Evolutionary conservation across 2,113 vertebrate genomes (phyloP).

Genomic region (Muscicapa adusta): DNA sequence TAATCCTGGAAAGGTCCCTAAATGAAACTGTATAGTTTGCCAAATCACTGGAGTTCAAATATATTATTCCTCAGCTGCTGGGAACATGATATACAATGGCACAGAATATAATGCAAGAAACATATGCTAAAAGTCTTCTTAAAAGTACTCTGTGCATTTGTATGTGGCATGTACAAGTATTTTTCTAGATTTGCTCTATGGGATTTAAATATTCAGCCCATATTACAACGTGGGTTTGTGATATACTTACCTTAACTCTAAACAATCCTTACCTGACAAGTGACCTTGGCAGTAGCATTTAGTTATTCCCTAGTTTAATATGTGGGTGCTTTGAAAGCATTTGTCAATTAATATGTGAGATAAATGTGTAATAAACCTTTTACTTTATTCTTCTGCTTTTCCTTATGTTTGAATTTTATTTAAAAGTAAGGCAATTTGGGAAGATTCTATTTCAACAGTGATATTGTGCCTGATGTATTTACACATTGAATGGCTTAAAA

Average conservation of each 20-base stretch:
- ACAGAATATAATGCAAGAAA: slow-evolving; percentile 35
- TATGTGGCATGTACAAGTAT: background rate
- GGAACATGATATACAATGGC: background rate
- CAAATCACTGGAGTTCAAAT: background rate
- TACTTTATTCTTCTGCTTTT: background rate
- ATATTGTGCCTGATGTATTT: background rate
- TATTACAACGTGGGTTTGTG: background rate
- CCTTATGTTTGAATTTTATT: background rate
- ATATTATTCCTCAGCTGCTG: background rate
- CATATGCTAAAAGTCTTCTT: slow-evolving; percentile 1
- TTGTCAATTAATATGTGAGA: background rate
- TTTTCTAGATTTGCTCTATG: background rate
- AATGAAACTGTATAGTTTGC: slow-evolving; percentile 18
- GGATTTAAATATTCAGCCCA: background rate
- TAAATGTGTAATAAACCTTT: background rate
- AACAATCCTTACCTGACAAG: background rate
- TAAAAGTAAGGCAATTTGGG: background rate
- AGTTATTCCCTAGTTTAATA: background rate
- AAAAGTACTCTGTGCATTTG: background rate
- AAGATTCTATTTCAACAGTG: background rate
- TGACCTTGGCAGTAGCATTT: background rate
- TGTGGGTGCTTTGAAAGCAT: background rate
- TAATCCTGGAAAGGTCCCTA: slow-evolving; percentile 5
- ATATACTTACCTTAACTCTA: background rate
- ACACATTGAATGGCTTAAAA: background rate